Evolutionary conservation across 2,113 vertebrate genomes (phyloP).

Genomic region (Callopanchax toddi): DNA sequence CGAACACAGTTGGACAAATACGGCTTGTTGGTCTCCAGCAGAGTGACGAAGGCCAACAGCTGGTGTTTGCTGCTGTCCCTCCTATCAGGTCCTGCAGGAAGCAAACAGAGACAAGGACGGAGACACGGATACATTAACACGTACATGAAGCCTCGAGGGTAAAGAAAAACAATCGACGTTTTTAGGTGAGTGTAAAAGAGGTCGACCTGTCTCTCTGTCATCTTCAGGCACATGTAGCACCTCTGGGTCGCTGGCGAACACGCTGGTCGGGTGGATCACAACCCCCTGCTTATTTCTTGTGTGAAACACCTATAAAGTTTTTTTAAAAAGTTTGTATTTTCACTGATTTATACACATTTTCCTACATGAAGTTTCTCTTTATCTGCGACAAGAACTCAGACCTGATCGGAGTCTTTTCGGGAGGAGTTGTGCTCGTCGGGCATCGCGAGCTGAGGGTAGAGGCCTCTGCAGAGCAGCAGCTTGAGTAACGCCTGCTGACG

Average conservation of each 20-base stretch:
- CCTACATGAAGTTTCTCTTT: no score
- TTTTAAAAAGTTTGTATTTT: not conserved
- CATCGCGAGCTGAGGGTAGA: constrained; percentile 90
- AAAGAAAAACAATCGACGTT: not conserved
- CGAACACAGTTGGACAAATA: constrained; percentile 90
- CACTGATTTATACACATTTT: no score
- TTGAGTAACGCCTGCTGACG: constrained; percentile 83
- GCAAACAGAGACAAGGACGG: constrained; percentile 2
- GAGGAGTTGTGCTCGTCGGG: constrained; percentile 87
- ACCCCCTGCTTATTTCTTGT: constrained; percentile 88
- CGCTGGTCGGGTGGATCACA: constrained; percentile 88
- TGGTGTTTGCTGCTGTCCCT: constrained; percentile 84
- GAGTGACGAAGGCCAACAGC: constrained; percentile 88
- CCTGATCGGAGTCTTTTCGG: constrained; percentile 94
- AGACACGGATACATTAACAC: not conserved
- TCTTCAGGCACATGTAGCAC: constrained; percentile 78
- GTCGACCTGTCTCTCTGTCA: constrained; percentile 68
- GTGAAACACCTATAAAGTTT: constrained; percentile 87
- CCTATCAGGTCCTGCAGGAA: constrained; percentile 54
- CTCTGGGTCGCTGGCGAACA: constrained; percentile 86
- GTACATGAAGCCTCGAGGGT: not conserved
- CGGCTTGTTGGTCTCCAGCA: constrained; percentile 92
- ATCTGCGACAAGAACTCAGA: no score
- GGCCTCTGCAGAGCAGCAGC: constrained; percentile 87
- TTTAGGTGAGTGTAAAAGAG: not conserved